phyloP scores from a whole-genome alignment of 2,797 vertebrate genomes.

The Hirundo rustica region DNA sequence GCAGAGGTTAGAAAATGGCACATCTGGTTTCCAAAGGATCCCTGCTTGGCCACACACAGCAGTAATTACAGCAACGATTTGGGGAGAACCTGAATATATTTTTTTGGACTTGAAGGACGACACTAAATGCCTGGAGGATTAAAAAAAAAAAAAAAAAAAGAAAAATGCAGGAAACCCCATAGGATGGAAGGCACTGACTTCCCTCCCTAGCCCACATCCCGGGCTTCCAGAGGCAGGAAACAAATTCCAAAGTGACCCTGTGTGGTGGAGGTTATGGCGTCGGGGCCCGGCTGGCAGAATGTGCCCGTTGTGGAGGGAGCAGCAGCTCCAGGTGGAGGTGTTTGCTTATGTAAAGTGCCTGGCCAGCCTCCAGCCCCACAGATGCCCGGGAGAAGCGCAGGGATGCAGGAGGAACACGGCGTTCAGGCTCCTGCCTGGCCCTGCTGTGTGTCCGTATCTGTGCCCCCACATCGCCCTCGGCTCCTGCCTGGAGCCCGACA shows the following conservation, averaged over 20 bases:
- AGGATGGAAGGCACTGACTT: neutral
- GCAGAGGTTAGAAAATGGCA: neutral
- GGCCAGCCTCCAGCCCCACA: neutral
- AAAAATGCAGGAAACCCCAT: neutral
- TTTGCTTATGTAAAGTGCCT: neutral
- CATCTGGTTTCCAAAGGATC: neutral
- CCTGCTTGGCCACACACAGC: neutral
- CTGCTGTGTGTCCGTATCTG: accelerated
- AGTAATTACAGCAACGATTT: neutral
- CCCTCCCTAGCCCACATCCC: neutral
- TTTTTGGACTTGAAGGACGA: neutral
- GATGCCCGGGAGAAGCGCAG: neutral
- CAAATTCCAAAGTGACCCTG: neutral
- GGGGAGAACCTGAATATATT: neutral
- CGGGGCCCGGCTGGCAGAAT: neutral
- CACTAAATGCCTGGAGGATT: neutral
- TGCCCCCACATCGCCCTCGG: accelerated
- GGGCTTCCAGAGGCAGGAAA: neutral
- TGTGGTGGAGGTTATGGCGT: neutral
- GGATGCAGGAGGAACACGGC: neutral
- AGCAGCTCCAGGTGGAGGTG: neutral
- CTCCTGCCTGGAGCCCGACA: neutral
- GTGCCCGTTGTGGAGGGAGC: neutral
- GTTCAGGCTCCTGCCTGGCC: neutral
- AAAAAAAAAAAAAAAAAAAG: neutral